Evolutionary conservation across 1,140 invertebrate genomes (phyloP), one percentile per base, ranked within the genome.

Genomic region (Drosophila mojavensis): DNA sequence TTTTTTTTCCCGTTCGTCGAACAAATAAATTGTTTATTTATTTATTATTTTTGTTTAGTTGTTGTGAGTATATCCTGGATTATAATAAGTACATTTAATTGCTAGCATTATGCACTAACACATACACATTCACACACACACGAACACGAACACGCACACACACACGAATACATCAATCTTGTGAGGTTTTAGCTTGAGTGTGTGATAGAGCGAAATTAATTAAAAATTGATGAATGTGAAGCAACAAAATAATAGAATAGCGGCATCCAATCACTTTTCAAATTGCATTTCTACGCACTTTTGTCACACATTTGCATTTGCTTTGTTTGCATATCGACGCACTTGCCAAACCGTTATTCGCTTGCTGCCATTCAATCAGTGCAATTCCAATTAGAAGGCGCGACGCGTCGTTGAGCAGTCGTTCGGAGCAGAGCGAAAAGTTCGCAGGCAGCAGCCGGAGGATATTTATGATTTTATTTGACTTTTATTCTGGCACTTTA

Each of bases 11-110:
- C 2, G 0, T 60, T 51, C 47, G 26, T 4, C 36, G 28, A 59
- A 51, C 15, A 17, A 28, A 50, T 33, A 17, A 39, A 39, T 67
- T 30, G 24, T 60, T 45, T 39, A 39, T 15, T 36, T 48, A 61
- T 50, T 60, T 53, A 41, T 43, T 15, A 20, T 20, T 60, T 6
- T 41, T 45, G 20, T 10, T 51, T 43, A 15, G 24, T 61, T 11
- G 43, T 82, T 11, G 43, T 82, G 54, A 76, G 71, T 83, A 72
- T 79, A 83, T 83, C 76, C 80, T 62, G 66, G 47, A 62, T 72
- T 67, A 39, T 58, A 61, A 50, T 56, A 4, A 39, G 56, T 67
- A 62, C 15, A 48, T 72, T 59, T 43, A 24, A 56, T 39, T 59
- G 41, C 24, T 53, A 61, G 51, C 68, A 58, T 60, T 33, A 59